These are phyloP conservation scores for Chaetophractus vellerosus DNA, from an alignment of 2,797 vertebrate species.

Conservation along the genomic window DNA sequence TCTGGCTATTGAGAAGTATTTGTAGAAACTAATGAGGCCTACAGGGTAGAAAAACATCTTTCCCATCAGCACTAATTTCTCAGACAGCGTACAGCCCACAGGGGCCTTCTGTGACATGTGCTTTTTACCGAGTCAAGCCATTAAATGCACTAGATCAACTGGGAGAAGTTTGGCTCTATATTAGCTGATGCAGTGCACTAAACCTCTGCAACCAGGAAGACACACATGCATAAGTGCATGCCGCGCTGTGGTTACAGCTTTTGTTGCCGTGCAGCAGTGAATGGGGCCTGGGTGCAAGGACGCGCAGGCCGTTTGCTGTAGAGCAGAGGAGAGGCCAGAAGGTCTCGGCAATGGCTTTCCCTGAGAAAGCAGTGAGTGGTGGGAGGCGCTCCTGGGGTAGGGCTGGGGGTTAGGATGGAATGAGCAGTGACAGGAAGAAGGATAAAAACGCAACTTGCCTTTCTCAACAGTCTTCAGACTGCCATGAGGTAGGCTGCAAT, in stretches of 20 bases:
- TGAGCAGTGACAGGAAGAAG: not conserved
- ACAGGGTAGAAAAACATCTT: not conserved
- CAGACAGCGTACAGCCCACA: not conserved
- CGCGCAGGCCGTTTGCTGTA: too few species aligned
- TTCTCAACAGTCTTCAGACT: not conserved
- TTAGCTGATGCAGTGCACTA: not conserved
- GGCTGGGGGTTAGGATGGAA: not conserved
- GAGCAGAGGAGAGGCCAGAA: not conserved
- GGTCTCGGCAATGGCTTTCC: not conserved
- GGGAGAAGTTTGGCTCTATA: not conserved
- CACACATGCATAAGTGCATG: not conserved
- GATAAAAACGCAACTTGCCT: not conserved
- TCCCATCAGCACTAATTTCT: conserved; percentile 33
- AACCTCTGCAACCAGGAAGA: too few species aligned
- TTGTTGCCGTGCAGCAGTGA: not conserved
- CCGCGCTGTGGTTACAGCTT: not conserved
- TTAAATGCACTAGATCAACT: not conserved
- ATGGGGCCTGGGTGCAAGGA: not conserved
- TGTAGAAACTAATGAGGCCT: conserved; percentile 67
- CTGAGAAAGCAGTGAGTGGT: not conserved
- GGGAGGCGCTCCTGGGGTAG: not conserved
- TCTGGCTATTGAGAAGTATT: conserved; percentile 32
- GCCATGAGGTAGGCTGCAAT: not conserved
- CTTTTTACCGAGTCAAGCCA: conserved; percentile 40
- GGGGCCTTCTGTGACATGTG: not conserved